These are phyloP conservation scores for rabbit (Oryctolagus cuniculus) DNA, from an alignment of 2,113 vertebrate species.

Conservation along the genomic window DNA sequence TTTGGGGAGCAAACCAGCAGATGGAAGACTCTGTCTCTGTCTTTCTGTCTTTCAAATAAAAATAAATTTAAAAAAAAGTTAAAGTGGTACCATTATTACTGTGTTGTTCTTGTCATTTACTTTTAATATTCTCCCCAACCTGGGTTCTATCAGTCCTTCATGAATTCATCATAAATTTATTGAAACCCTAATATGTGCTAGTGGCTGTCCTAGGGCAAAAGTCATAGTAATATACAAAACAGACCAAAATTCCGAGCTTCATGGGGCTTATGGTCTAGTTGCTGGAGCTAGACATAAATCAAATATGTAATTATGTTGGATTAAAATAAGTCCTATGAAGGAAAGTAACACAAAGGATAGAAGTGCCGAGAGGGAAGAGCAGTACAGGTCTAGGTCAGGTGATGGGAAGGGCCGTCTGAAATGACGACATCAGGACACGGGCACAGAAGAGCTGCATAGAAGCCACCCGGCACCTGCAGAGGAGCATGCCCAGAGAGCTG, in stretches of 20 bases:
- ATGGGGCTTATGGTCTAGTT: background rate
- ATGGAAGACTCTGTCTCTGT: too few relatives aligned
- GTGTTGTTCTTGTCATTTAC: background rate
- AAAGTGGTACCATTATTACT: background rate
- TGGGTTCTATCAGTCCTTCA: background rate
- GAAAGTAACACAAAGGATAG: background rate
- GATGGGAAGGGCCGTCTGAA: background rate
- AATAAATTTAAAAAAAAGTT: too few relatives aligned
- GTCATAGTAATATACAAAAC: background rate
- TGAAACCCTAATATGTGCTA: background rate
- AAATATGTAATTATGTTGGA: background rate
- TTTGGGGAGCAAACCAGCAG: too few relatives aligned
- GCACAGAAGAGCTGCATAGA: background rate
- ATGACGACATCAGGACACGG: background rate
- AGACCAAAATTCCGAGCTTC: background rate
- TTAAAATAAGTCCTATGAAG: background rate
- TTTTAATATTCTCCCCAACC: background rate
- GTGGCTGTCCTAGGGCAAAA: background rate
- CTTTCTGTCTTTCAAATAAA: too few relatives aligned
- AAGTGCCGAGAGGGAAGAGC: background rate
- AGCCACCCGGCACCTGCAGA: background rate
- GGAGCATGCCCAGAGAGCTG: background rate
- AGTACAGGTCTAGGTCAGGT: background rate
- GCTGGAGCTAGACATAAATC: background rate
- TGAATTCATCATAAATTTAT: background rate